These are phyloP conservation scores for Neoarius graeffei DNA, from an alignment of 2,113 vertebrate species.

Conservation along the genomic window DNA sequence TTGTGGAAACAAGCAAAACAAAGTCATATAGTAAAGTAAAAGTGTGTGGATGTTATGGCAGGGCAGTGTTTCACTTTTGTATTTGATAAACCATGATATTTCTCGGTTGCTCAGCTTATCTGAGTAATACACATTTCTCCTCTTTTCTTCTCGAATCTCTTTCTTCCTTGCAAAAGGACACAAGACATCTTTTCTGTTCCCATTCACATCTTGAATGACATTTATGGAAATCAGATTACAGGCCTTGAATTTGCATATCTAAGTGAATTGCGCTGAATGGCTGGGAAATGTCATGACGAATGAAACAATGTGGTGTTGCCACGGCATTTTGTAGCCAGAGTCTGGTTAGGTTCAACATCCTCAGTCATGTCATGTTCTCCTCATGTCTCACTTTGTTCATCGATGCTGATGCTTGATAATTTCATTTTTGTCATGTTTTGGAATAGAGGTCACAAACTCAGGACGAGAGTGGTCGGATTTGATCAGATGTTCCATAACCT, in stretches of 20 bases:
- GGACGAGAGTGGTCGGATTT: slow-evolving; percentile 15
- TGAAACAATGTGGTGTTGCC: slow-evolving; percentile 61
- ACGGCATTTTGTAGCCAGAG: slow-evolving; percentile 69
- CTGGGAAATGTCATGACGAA: slow-evolving; percentile 74
- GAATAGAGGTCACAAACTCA: slow-evolving; percentile 26
- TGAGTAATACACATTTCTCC: slow-evolving; percentile 53
- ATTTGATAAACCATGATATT: slow-evolving; percentile 10
- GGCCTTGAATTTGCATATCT: slow-evolving; percentile 71
- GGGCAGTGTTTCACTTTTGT: neutral
- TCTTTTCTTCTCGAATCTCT: slow-evolving; percentile 46
- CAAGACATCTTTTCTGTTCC: slow-evolving; percentile 52
- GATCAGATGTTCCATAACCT: slow-evolving; percentile 24
- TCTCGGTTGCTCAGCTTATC: slow-evolving; percentile 48
- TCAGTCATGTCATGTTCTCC: slow-evolving; percentile 21
- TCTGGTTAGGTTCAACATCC: slow-evolving; percentile 64
- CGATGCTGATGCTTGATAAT: slow-evolving; percentile 8
- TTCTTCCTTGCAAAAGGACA: slow-evolving; percentile 49
- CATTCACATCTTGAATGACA: slow-evolving; percentile 72
- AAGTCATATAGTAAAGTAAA: neutral
- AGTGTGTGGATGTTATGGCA: neutral
- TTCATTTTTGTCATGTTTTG: slow-evolving; percentile 34
- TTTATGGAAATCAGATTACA: slow-evolving; percentile 76
- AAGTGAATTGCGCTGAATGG: slow-evolving; percentile 71
- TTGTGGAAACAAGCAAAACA: neutral
- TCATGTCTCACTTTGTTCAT: slow-evolving; percentile 25